Percentiles rank a stretch among this genome's conserved stretches.
Conservation (phyloP, 2,888 invertebrate species). For the Netelia fuscicornis region DNA sequence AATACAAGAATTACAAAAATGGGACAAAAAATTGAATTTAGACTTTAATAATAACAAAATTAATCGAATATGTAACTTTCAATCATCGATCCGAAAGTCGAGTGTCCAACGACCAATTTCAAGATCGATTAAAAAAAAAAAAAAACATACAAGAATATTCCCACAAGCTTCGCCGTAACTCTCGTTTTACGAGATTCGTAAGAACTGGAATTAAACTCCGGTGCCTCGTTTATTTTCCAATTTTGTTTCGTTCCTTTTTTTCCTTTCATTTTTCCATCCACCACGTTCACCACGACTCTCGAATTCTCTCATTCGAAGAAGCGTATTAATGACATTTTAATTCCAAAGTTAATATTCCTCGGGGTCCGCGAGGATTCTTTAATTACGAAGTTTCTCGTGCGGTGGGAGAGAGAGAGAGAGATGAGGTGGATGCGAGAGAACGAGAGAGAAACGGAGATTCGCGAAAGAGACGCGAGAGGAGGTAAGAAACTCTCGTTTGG, state of each 20-base stretch:
- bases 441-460: no score
- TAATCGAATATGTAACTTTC: no score
- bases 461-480: constrained; percentile 19
- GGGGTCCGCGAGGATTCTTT: constrained; percentile 32
- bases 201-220: background rate
- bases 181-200: background rate
- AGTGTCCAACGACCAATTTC: no score
- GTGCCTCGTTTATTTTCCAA: background rate
- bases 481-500: constrained; percentile 46
- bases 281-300: background rate
- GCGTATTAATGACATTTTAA: constrained; percentile 29
- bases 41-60: no score
- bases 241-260: background rate
- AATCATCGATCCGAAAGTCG: no score
- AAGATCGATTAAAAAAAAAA: no score
- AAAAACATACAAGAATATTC: no score
- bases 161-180: background rate
- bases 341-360: constrained; percentile 38
- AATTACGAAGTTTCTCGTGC: constrained; percentile 44
- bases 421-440: no score
- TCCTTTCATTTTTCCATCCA: background rate
- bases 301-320: constrained; percentile 10
- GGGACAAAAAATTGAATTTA: no score
- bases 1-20: no score
- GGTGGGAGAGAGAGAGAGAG: no score